Percentiles rank a stretch among this genome's conserved stretches.
phyloP scores from a whole-genome alignment of 2,888 invertebrate species.

The Metacarcinus magister region DNA sequence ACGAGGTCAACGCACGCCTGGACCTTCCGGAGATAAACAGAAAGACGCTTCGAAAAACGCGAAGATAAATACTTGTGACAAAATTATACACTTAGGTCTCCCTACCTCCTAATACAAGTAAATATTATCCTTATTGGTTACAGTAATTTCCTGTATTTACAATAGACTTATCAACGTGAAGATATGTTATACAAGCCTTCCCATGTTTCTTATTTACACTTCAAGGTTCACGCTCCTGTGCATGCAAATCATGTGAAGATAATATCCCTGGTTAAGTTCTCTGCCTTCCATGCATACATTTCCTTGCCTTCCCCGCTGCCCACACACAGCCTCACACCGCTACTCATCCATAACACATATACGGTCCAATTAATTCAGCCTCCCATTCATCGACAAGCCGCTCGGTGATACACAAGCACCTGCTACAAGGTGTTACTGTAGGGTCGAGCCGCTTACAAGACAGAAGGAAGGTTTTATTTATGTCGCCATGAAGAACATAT shows the following conservation, averaged over 20 bases:
- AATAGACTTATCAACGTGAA: background rate
- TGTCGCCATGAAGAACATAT: background rate
- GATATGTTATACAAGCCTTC: background rate
- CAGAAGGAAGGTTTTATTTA: background rate
- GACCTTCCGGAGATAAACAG: background rate
- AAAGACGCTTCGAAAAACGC: background rate
- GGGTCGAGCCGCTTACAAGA: background rate
- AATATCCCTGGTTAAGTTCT: background rate
- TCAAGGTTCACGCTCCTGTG: background rate
- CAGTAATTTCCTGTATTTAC: too few species aligned
- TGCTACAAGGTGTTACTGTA: background rate
- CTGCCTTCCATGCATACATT: background rate
- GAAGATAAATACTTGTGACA: background rate
- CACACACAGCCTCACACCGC: background rate
- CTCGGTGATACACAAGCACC: background rate
- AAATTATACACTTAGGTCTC: background rate
- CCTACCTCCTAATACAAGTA: background rate
- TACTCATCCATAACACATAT: background rate
- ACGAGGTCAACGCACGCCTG: background rate
- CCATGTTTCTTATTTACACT: background rate
- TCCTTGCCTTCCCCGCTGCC: background rate
- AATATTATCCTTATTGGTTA: background rate
- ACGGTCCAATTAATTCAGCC: conserved; percentile 8
- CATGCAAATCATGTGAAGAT: background rate
- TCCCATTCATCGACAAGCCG: background rate